Evolutionary conservation across 2,113 vertebrate genomes (phyloP).

Genomic region (Collichthys lucidus): DNA sequence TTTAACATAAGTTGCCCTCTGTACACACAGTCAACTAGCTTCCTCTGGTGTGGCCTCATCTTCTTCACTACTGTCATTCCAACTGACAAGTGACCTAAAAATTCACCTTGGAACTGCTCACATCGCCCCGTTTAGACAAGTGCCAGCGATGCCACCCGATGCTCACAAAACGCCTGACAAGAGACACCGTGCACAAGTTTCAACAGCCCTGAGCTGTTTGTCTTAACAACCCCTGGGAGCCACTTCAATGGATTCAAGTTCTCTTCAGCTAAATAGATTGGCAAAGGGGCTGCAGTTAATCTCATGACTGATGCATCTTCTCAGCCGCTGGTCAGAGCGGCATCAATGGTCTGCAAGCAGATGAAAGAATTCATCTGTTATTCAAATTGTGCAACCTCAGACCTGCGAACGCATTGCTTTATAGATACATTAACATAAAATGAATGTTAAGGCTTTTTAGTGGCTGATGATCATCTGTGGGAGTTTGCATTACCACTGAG

Average conservation of each 20-base stretch:
- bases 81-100: constrained; percentile 80
- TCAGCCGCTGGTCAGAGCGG: constrained; percentile 42
- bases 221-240: constrained; percentile 57
- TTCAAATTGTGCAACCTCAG: constrained; percentile 22
- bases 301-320: constrained; percentile 60
- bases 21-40: constrained; percentile 58
- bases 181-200: constrained; percentile 52
- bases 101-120: constrained; percentile 76
- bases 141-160: constrained; percentile 40
- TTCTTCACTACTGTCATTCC: constrained; percentile 66
- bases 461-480: constrained; percentile 30
- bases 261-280: constrained; percentile 66
- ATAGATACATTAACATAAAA: constrained; percentile 30
- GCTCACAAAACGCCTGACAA: constrained; percentile 53
- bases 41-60: constrained; percentile 60
- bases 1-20: constrained; percentile 69
- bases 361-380: constrained; percentile 38
- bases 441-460: constrained; percentile 19
- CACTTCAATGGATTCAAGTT: constrained; percentile 52
- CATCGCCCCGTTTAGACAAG: constrained; percentile 70
- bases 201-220: constrained; percentile 63
- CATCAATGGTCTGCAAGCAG: constrained; percentile 4
- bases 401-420: not conserved
- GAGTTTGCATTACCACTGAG: constrained; percentile 8
- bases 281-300: constrained; percentile 55